phyloP scores from a whole-genome alignment of 2,797 vertebrate genomes.

The Takifugu rubripes region DNA sequence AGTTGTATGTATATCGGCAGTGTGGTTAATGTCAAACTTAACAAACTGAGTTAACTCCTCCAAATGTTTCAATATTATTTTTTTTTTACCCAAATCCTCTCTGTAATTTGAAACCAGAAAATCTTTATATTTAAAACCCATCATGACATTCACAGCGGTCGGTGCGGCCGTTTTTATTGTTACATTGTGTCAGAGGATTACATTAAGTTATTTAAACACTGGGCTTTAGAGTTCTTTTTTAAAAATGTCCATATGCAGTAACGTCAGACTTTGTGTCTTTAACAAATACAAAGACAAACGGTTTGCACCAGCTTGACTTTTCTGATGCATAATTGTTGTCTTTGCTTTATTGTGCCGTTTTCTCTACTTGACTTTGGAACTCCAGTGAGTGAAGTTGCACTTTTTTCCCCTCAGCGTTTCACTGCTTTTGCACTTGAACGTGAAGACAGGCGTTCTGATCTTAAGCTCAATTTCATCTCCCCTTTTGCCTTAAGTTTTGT shows the following conservation, averaged over 20 bases:
- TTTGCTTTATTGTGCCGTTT: conserved; percentile 46
- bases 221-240: no score
- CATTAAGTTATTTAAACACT: background rate
- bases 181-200: background rate
- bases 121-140: no score
- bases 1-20: background rate
- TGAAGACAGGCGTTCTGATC: conserved; percentile 36
- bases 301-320: conserved; percentile 12
- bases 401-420: conserved; percentile 35
- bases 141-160: background rate
- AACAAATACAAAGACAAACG: conserved; percentile 17
- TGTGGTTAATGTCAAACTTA: background rate
- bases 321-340: conserved; percentile 42
- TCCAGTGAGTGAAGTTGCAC: conserved; percentile 22
- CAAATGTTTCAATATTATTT: background rate
- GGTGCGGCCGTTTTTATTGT: background rate
- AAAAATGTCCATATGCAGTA: conserved; percentile 3
- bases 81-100: background rate
- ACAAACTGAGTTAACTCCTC: background rate
- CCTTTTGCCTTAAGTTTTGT: conserved; percentile 50
- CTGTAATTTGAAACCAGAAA: no score
- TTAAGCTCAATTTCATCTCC: conserved; percentile 35
- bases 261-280: conserved; percentile 2
- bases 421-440: conserved; percentile 25
- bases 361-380: conserved; percentile 42